Percentiles rank a stretch among this genome's conserved stretches.
Conservation (phyloP, 2,888 invertebrate genomes). For the Melitaea athalia region DNA sequence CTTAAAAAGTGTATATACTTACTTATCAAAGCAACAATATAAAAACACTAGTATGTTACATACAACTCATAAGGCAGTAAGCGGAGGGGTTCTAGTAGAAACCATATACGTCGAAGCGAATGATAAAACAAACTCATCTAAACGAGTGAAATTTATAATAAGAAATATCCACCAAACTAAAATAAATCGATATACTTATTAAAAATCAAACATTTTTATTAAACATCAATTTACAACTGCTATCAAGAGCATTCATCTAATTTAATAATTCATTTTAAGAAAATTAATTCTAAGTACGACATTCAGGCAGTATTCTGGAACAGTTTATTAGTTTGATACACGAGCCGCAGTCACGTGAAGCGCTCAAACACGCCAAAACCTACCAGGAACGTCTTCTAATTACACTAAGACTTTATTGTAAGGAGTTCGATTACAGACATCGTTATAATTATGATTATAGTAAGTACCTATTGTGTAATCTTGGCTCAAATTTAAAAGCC, state of each 20-base stretch:
- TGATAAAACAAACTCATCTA: no score
- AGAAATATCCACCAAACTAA: no score
- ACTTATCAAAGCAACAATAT: no score
- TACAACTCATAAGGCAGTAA: no score
- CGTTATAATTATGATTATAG: neutral
- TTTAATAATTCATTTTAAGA: neutral
- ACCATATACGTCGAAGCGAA: no score
- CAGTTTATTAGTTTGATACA: constrained; percentile 63
- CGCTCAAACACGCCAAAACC: constrained; percentile 20
- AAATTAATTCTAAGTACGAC: constrained; percentile 6
- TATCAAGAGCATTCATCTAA: neutral
- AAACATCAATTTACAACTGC: neutral
- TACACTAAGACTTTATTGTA: constrained; percentile 13
- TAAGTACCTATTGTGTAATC: neutral
- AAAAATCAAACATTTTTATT: neutral
- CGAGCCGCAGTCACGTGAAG: constrained; percentile 58
- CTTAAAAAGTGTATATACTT: no score
- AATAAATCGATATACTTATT: no score
- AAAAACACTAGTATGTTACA: no score
- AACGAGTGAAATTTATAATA: no score
- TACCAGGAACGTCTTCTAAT: constrained; percentile 37
- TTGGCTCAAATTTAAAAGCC: no score
- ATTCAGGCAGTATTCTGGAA: constrained; percentile 46
- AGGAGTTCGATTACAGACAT: constrained; percentile 19
- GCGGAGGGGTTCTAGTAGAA: no score